Evolutionary conservation across 2,888 invertebrate genomes (phyloP).

Genomic region (Chrysolina haemoptera): DNA sequence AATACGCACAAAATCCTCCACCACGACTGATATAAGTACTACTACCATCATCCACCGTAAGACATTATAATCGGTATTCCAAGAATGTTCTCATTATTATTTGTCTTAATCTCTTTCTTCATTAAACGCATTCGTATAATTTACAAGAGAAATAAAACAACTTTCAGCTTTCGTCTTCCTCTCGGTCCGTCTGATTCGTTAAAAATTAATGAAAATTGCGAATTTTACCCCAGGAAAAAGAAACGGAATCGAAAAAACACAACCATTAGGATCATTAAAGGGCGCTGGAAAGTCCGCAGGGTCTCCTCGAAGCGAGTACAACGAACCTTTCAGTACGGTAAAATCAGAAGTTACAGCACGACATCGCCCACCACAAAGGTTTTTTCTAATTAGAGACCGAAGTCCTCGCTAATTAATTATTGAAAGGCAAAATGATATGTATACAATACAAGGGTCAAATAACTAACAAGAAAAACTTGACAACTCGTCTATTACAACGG

Average conservation of each 20-base stretch:
- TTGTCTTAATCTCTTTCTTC: slow-evolving; percentile 47
- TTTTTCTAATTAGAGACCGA: slow-evolving; percentile 3
- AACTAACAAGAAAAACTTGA: too few species aligned
- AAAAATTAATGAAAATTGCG: slow-evolving; percentile 49
- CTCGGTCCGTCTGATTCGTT: slow-evolving; percentile 41
- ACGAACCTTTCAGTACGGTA: neutral
- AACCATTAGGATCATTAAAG: slow-evolving; percentile 50
- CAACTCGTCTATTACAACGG: too few species aligned
- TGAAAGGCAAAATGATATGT: neutral
- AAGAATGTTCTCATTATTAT: slow-evolving; percentile 46
- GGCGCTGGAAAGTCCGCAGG: slow-evolving; percentile 31
- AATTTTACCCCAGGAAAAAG: slow-evolving; percentile 43
- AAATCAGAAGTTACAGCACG: slow-evolving; percentile 7
- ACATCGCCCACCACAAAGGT: neutral
- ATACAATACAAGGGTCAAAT: too few species aligned
- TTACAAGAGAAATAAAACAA: slow-evolving; percentile 42
- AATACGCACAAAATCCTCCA: neutral
- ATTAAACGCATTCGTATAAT: slow-evolving; percentile 46
- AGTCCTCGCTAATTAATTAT: slow-evolving; percentile 1
- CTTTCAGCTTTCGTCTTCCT: slow-evolving; percentile 25
- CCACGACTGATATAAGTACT: neutral
- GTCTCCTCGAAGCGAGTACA: slow-evolving; percentile 17
- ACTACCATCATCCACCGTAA: slow-evolving; percentile 1
- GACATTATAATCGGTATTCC: slow-evolving; percentile 33
- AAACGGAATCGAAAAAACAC: slow-evolving; percentile 42